phyloP scores from a whole-genome alignment of 2,797 vertebrate genomes.

The Corythornis leucogaster region DNA sequence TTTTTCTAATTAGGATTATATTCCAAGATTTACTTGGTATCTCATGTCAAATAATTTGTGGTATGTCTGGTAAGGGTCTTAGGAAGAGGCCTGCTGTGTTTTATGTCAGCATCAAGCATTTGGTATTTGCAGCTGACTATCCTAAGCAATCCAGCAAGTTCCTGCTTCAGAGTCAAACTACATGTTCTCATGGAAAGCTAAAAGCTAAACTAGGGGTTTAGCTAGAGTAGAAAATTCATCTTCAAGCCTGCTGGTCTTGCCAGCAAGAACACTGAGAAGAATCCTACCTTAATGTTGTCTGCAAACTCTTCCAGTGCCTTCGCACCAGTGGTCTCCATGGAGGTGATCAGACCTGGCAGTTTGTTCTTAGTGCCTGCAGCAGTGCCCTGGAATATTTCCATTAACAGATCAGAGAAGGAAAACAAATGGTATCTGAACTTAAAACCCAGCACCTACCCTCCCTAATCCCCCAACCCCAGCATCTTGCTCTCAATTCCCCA shows the following conservation, averaged over 20 bases:
- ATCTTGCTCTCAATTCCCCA: neutral
- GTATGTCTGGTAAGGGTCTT: neutral
- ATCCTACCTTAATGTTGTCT: constrained; percentile 93
- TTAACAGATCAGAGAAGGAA: neutral
- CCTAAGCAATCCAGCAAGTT: neutral
- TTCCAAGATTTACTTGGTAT: neutral
- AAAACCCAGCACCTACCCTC: neutral
- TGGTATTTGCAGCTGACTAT: neutral
- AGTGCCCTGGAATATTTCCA: constrained; percentile 84
- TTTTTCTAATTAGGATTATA: neutral
- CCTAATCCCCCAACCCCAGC: neutral
- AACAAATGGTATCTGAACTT: neutral
- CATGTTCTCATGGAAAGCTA: neutral
- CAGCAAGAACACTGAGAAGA: neutral
- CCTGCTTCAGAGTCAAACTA: neutral
- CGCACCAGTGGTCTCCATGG: constrained; percentile 96
- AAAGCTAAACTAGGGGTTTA: neutral
- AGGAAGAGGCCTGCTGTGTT: neutral
- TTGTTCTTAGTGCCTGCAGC: constrained; percentile 99
- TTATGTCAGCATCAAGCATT: neutral
- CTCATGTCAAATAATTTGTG: neutral
- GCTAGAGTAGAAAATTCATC: neutral
- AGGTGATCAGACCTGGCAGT: constrained; percentile 93
- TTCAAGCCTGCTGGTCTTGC: neutral
- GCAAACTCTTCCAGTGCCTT: constrained; percentile 98